Evolutionary conservation across 2,888 invertebrate species (phyloP).

Genomic region (Anoplius nigerrimus): DNA sequence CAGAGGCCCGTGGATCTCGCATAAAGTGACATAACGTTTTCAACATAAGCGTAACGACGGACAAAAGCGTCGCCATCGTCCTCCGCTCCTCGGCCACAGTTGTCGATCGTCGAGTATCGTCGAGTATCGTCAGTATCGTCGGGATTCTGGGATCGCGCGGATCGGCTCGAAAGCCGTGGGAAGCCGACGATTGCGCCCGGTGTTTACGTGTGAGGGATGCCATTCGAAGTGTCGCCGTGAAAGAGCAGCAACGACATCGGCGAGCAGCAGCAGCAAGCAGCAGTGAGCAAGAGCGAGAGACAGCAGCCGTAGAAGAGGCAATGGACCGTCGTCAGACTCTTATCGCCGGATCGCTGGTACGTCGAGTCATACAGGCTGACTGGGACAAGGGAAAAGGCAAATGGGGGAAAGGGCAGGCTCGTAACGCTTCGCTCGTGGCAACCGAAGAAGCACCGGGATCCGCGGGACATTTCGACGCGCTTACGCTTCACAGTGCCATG

Average conservation of each 20-base stretch:
- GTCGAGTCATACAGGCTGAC: slow-evolving; percentile 16
- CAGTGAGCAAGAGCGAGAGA: no score
- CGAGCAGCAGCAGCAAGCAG: no score
- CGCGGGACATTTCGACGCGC: no score
- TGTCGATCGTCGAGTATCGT: background rate
- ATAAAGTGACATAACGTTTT: no score
- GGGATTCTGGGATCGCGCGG: background rate
- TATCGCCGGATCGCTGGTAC: slow-evolving; percentile 42
- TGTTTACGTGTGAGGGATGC: slow-evolving; percentile 32
- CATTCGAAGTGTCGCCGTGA: slow-evolving; percentile 33
- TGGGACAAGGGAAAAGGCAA: background rate
- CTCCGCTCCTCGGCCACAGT: background rate
- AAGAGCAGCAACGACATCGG: no score
- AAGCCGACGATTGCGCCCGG: no score
- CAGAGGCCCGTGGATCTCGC: slow-evolving; percentile 7
- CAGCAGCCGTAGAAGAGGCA: slow-evolving; percentile 10
- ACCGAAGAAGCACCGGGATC: no score
- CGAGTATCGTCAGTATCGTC: slow-evolving; percentile 10
- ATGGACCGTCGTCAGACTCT: slow-evolving; percentile 35
- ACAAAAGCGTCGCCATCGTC: background rate
- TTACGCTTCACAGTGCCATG: no score
- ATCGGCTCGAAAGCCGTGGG: no score
- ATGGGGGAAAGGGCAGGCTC: background rate
- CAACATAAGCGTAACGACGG: slow-evolving; percentile 10
- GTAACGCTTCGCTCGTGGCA: no score